Base-by-base conservation (phyloP, 1,140 invertebrate genomes). In the Monomorium pharaonis region DNA sequence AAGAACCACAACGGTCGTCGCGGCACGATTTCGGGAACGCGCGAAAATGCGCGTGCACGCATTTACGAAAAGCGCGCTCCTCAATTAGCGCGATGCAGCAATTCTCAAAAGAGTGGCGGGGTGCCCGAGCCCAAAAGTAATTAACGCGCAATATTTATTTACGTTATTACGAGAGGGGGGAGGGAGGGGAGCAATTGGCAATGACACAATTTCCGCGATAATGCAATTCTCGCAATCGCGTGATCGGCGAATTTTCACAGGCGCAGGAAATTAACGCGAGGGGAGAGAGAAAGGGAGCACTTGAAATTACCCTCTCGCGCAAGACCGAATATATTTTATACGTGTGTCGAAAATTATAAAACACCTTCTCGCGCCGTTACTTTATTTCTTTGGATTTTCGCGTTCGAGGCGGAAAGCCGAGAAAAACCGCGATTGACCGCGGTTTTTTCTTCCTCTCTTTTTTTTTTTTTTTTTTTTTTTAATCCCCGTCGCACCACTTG, bases 171-270 rank as follows among this genome's bases (percentile, higher is more conserved):
- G 18, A 2, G 12, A n/a, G 30, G 7, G 1, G 3, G 54, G 21
- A 10, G 16, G 21, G 9, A 3, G 54, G n/a, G 10, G n/a, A n/a
- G n/a, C n/a, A 18, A 67, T 60, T 47, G 65, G 49, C 49, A 56
- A 70, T 56, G 49, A 54, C 42, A 58, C 42, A 63, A 67, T 69
- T 54, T 37, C n/a, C 24, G 37, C 47, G 63, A 44, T 70, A 81
- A 81, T 42, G 10, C 30, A 42, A 81, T 70, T 18, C n/a, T n/a
- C 21, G 21, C 44, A 65, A 65, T 65, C 30, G 49, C 21, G 49
- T 49, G 9, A 51, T 70, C 77, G 77, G 24, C 33, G 51, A 81
- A 44, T 81, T 70, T 81, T 81, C 63, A 81, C 51, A 54, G 30
- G 33, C 33, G 33, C 33, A 18, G 77, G 3, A 70, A 70, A 81